Base-by-base conservation (phyloP, 2,113 vertebrate genomes). In the Chloebia gouldiae region DNA sequence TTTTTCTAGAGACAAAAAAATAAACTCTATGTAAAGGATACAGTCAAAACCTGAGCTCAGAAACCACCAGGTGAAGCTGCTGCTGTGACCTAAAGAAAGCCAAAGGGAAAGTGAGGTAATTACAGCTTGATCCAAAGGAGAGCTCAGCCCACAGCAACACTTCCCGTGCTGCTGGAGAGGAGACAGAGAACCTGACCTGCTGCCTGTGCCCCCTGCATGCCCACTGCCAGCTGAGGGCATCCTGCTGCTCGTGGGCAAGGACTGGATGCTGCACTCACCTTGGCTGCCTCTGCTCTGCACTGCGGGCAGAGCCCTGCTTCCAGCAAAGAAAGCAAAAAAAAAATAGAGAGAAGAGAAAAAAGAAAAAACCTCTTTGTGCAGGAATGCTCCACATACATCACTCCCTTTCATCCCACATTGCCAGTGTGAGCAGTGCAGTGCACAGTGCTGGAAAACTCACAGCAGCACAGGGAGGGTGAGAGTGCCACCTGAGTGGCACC, bases 51-150 rank as follows among this genome's bases (percentile, higher is more conserved):
- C 50, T 17, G 80, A 86, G 59, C 31, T 0, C 4, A 13, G 33
- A 22, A 56, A 65, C 59, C 0, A 1, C 16, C 1, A 1, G 0
- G 0, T 3, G 49, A 14, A n/a, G 47, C n/a, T 59, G 7, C 17
- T 39, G 23, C 39, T 9, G 14, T 20, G 47, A 9, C 10, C 0
- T 14, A 9, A 76, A 49, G 78, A 72, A 64, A 76, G 54, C 17
- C 45, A 57, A 68, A 51, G 47, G 53, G 77, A 39, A 17, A 81
- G n/a, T 0, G 3, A 44, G 40, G 13, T 3, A 3, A 0, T 10
- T 39, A 28, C 3, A 9, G n/a, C 61, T 60, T 3, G 5, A 7
- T 20, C 10, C 35, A 10, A 31, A 66, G 25, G 35, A 28, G 33
- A 63, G 47, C 61, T 71, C 70, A 47, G 73, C 25, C 47, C 49